phyloP scores from a whole-genome alignment of 2,797 vertebrate species.

The Peromyscus melanophrys region DNA sequence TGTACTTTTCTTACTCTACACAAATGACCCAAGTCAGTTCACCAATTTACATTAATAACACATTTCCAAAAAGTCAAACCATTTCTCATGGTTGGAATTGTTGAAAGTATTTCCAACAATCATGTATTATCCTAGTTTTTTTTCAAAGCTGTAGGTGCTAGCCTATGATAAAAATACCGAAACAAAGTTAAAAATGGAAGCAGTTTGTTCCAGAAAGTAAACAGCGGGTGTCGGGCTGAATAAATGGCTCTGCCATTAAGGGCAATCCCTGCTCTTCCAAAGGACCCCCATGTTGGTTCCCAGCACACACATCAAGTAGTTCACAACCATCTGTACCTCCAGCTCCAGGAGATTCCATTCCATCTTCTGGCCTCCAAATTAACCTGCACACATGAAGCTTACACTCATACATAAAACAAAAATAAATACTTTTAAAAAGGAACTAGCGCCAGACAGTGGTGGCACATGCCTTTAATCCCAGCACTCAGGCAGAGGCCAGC shows the following conservation, averaged over 20 bases:
- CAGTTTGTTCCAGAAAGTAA: background rate
- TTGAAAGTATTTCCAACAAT: constrained; percentile 19
- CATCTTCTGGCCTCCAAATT: background rate
- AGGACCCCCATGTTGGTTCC: background rate
- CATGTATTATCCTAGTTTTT: background rate
- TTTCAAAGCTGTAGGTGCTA: constrained; percentile 23
- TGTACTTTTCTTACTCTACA: background rate
- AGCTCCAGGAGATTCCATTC: background rate
- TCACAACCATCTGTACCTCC: background rate
- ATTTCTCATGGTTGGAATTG: background rate
- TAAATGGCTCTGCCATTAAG: background rate
- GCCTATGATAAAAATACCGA: background rate
- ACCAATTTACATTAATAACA: constrained; percentile 10
- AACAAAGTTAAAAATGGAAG: constrained; percentile 24
- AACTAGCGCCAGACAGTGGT: background rate
- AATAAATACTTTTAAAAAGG: background rate
- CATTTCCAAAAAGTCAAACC: background rate
- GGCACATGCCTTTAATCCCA: background rate
- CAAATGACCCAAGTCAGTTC: background rate
- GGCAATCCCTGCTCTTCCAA: background rate
- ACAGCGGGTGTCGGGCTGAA: background rate
- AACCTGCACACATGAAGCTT: background rate
- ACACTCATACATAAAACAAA: background rate
- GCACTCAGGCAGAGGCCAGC: background rate
- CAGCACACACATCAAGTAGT: background rate